Evolutionary conservation across 1,140 invertebrate genomes (phyloP).

Genomic region (Alviniconcha marisindica): DNA sequence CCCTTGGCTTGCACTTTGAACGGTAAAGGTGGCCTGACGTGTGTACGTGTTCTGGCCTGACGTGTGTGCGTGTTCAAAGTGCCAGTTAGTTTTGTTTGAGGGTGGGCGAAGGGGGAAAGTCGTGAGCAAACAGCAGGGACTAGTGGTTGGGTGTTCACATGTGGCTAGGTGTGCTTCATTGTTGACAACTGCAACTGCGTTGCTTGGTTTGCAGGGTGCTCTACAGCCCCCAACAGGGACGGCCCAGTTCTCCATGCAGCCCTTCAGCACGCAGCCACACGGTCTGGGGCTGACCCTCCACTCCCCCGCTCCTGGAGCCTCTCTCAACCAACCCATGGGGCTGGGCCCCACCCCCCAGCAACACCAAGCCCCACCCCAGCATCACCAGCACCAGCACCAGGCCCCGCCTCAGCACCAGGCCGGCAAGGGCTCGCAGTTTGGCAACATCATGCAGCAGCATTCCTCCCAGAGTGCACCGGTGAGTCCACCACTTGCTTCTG

Average conservation of each 20-base stretch:
- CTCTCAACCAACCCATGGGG: constrained; percentile 48
- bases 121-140: no score
- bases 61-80: no score
- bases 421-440: constrained; percentile 42
- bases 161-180: no score
- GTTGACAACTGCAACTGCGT: constrained; percentile 20
- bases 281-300: constrained; percentile 59
- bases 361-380: constrained; percentile 32
- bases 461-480: constrained; percentile 59
- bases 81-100: no score
- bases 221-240: constrained; percentile 60
- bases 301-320: constrained; percentile 45
- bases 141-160: no score
- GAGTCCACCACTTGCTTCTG: constrained; percentile 31
- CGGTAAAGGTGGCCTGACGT: no score
- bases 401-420: constrained; percentile 31
- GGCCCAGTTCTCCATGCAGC: constrained; percentile 61
- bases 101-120: no score
- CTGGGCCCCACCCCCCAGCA: constrained; percentile 40
- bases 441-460: constrained; percentile 43
- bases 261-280: constrained; percentile 60
- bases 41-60: no score
- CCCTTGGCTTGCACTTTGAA: no score
- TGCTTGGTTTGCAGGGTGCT: constrained; percentile 51
- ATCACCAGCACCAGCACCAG: constrained; percentile 46